Percentiles rank a stretch among this genome's conserved stretches.
phyloP scores from a whole-genome alignment of 2,888 invertebrate species.

The Cephus sareptanus region DNA sequence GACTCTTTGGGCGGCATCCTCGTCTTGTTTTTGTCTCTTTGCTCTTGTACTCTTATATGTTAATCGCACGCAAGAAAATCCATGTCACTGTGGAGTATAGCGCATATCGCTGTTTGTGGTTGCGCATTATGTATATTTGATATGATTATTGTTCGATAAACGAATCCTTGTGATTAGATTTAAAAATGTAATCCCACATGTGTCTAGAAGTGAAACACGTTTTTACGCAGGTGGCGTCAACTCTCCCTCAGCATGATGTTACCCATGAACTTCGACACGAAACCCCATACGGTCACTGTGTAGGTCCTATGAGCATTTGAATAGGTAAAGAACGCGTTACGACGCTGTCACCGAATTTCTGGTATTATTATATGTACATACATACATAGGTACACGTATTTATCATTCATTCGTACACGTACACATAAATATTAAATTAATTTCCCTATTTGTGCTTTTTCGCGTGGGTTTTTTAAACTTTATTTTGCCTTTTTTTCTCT shows the following conservation, averaged over 20 bases:
- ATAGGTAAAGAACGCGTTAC: slow-evolving; percentile 6
- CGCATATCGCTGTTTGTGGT: background rate
- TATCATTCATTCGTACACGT: too few species aligned
- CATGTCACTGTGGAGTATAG: background rate
- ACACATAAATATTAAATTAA: background rate
- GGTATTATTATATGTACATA: background rate
- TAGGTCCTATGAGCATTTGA: slow-evolving; percentile 10
- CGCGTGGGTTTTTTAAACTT: background rate
- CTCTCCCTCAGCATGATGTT: slow-evolving; percentile 19
- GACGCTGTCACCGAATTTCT: background rate
- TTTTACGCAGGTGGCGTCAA: slow-evolving; percentile 20
- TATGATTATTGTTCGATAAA: background rate
- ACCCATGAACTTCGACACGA: slow-evolving; percentile 11
- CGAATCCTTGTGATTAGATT: background rate
- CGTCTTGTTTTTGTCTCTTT: slow-evolving; percentile 4
- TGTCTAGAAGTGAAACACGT: background rate
- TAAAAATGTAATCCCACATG: background rate
- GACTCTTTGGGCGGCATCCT: background rate
- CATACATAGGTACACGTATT: too few species aligned
- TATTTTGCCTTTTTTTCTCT: background rate
- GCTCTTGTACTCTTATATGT: background rate
- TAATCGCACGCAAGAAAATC: background rate
- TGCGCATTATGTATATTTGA: background rate
- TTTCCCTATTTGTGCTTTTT: background rate
- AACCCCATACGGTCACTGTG: slow-evolving; percentile 13